These are phyloP conservation scores for Clivina fossor DNA, from an alignment of 2,888 invertebrate genomes.

Conservation along the genomic window DNA sequence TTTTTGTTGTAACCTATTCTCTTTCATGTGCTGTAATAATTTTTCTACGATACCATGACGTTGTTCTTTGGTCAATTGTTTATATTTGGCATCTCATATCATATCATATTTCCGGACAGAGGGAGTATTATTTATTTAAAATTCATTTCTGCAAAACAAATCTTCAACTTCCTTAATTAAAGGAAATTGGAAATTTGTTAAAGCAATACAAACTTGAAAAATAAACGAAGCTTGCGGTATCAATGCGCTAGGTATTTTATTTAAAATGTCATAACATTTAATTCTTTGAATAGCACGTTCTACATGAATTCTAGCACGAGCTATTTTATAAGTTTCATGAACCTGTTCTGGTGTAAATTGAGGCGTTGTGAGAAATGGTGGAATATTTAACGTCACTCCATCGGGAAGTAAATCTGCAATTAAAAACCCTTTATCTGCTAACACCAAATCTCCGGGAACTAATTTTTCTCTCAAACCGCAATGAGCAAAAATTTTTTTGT, in stretches of 20 bases:
- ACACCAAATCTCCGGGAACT: conserved; percentile 39
- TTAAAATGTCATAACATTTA: conserved; percentile 36
- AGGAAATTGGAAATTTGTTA: conserved; percentile 6
- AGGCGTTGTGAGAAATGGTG: conserved; percentile 39
- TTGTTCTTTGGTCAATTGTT: too few relatives aligned
- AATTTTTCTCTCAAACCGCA: conserved; percentile 39
- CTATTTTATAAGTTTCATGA: conserved; percentile 39
- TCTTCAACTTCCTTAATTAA: conserved; percentile 13
- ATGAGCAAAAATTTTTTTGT: conserved; percentile 40
- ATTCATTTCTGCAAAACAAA: too few relatives aligned
- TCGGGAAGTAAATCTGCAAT: conserved; percentile 40
- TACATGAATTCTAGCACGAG: conserved; percentile 41
- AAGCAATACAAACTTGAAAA: conserved; percentile 6
- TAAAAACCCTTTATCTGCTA: conserved; percentile 43
- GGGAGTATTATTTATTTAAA: too few relatives aligned
- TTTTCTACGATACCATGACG: too few relatives aligned
- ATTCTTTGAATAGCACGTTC: conserved; percentile 41
- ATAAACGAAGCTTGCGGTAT: not conserved
- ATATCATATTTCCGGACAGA: too few relatives aligned
- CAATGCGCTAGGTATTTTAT: conserved; percentile 10
- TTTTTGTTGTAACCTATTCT: too few relatives aligned
- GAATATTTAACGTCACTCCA: conserved; percentile 42
- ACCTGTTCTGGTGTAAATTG: conserved; percentile 40
- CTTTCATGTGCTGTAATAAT: too few relatives aligned
- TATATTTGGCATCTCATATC: too few relatives aligned